Conservation (phyloP, 1,140 invertebrate species). For the Mya arenaria region DNA sequence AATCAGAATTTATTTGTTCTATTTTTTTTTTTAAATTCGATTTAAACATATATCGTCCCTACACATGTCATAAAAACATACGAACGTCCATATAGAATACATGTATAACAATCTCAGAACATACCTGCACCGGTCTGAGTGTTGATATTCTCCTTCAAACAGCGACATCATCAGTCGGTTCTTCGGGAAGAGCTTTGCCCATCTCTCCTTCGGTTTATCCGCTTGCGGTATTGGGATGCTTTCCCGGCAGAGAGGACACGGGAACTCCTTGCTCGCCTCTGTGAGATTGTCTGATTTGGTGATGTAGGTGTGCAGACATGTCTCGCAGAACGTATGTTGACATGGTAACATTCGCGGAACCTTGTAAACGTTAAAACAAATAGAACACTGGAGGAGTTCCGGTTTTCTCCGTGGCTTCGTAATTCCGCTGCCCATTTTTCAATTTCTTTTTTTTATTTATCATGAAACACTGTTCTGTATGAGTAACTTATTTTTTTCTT, state of each 20-base stretch:
- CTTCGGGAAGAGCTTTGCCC: conserved; percentile 48
- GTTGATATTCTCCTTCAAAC: conserved; percentile 37
- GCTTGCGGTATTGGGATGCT: not conserved
- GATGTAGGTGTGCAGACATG: conserved; percentile 39
- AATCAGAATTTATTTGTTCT: too few relatives aligned
- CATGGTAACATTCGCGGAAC: conserved; percentile 38
- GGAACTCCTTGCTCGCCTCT: conserved; percentile 10
- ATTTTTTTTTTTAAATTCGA: too few relatives aligned
- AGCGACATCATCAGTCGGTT: conserved; percentile 41
- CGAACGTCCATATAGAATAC: too few relatives aligned
- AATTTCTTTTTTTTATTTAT: too few relatives aligned
- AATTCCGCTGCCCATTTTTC: conserved; percentile 3
- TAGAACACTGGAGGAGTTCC: conserved; percentile 28
- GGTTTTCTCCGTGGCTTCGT: not conserved
- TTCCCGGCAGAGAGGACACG: conserved; percentile 37
- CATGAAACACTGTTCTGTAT: too few relatives aligned
- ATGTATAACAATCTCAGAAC: too few relatives aligned
- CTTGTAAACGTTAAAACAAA: conserved; percentile 39
- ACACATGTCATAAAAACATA: too few relatives aligned
- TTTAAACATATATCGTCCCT: too few relatives aligned
- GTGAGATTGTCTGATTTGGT: not conserved
- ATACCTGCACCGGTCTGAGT: conserved; percentile 40
- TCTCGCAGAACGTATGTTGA: conserved; percentile 46
- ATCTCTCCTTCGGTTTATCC: conserved; percentile 27
- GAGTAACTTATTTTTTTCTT: too few relatives aligned